Evolutionary conservation across 2,888 invertebrate genomes (phyloP).

Genomic region (Bellardia bayeri): DNA sequence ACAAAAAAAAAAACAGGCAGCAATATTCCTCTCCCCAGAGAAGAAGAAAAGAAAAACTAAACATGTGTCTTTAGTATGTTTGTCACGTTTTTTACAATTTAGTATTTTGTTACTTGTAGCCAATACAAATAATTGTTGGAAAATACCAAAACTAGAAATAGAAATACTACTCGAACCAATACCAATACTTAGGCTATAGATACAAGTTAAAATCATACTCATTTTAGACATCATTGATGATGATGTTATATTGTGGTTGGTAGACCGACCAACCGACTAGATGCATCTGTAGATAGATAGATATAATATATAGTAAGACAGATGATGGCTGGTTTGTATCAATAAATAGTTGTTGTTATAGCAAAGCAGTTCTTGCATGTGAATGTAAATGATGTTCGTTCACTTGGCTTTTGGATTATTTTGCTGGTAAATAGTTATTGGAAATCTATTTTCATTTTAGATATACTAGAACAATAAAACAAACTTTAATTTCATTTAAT

Average conservation of each 20-base stretch:
- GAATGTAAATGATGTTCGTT: slow-evolving; percentile 13
- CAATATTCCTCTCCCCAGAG: background rate
- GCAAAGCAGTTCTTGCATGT: background rate
- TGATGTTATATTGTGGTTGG: slow-evolving; percentile 62
- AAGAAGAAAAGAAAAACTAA: background rate
- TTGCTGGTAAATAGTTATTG: slow-evolving; percentile 41
- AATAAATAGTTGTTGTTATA: background rate
- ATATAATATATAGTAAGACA: background rate
- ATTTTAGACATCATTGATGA: slow-evolving; percentile 59
- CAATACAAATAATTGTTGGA: slow-evolving; percentile 69
- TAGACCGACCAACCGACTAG: background rate
- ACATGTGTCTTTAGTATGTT: slow-evolving; percentile 62
- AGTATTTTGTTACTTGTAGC: slow-evolving; percentile 70
- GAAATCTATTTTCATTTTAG: slow-evolving; percentile 37
- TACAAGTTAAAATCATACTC: slow-evolving; percentile 54
- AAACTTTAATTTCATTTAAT: slow-evolving; percentile 70
- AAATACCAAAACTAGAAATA: slow-evolving; percentile 45
- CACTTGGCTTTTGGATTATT: slow-evolving; percentile 44
- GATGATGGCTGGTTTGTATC: background rate
- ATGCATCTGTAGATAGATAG: background rate
- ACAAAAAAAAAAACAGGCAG: slow-evolving; percentile 20
- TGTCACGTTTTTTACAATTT: slow-evolving; percentile 71
- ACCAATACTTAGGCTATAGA: slow-evolving; percentile 5
- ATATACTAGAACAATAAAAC: slow-evolving; percentile 43
- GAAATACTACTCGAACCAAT: slow-evolving; percentile 22